Evolutionary conservation across 2,888 invertebrate genomes (phyloP), one percentile per base, ranked within the genome.

Genomic region (Euplagia quadripunctaria): DNA sequence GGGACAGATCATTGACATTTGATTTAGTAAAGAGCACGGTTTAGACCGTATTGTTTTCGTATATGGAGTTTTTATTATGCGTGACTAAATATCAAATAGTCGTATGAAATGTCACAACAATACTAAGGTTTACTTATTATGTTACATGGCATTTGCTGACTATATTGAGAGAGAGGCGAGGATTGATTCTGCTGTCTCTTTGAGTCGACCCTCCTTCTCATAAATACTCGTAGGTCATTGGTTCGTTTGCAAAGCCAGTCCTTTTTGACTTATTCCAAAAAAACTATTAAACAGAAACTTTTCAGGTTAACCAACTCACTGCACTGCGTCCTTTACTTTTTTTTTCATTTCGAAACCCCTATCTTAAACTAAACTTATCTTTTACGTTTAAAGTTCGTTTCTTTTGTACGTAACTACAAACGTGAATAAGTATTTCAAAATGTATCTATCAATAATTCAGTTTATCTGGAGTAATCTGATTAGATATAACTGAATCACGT

Each of bases 1-100:
- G 64, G 83, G 84, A 82, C 84, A 84, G 81, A 84, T 84, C 79
- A 73, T 69, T 77, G 84, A 76, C 79, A 76, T 80, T 82, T 84
- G 81, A 80, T 83, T 82, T 81, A 77, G 74, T 74, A 72, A 52
- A 58, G 64, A 73, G 66, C 82, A 80, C 80, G 74, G 75, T 77
- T 82, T 75, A 70, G 49, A 70, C 81, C 70, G 79, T 51, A 42
- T 4, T 43, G 41, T 61, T 65, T 14, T 20, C 41, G 31, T 70
- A 64, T 70, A 64, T 64, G 42, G 17, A 63, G 43, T 65, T 65
- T 68, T 65, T 49, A 41, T 55, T 64, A 71, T 68, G 61, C 55
- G 31, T 66, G 65, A 31, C 46, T 65, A 20, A 20, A 20, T 3
- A 20, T 12, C 12, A 5, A 20, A 58, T 58, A 20, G 20, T 20